These are phyloP conservation scores for Cylloceria caligata DNA, from an alignment of 2,888 invertebrate genomes.

Conservation along the genomic window DNA sequence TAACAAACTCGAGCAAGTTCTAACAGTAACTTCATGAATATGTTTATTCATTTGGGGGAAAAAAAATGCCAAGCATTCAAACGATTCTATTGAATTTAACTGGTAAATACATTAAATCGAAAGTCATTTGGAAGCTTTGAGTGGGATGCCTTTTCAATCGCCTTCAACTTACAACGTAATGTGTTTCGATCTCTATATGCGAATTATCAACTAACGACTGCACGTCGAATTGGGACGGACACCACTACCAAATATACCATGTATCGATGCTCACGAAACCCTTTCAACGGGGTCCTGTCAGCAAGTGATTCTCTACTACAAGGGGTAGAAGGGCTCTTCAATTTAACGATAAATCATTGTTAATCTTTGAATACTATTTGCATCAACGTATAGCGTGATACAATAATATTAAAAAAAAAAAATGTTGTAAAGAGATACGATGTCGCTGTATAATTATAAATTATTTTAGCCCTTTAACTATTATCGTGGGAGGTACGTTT, in stretches of 20 bases:
- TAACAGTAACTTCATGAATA: no score
- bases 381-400: not conserved
- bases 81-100: not conserved
- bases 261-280: slow-evolving; percentile 64
- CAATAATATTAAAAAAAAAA: not conserved
- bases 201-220: slow-evolving; percentile 54
- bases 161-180: slow-evolving; percentile 21
- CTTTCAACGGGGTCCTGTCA: slow-evolving; percentile 47
- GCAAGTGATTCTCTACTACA: slow-evolving; percentile 43
- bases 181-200: slow-evolving; percentile 48
- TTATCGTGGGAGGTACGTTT: not conserved
- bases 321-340: slow-evolving; percentile 57
- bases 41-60: not conserved
- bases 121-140: not conserved
- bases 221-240: slow-evolving; percentile 59
- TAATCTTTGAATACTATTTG: slow-evolving; percentile 5
- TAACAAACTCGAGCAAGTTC: no score
- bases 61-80: not conserved
- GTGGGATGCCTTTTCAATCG: slow-evolving; percentile 16
- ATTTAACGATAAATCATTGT: slow-evolving; percentile 34
- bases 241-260: slow-evolving; percentile 62
- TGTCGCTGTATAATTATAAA: not conserved
- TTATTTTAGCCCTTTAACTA: not conserved
- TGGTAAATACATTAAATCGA: slow-evolving; percentile 6
- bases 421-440: not conserved